Percentiles rank a stretch among this genome's conserved stretches.
Conservation (phyloP, 2,113 vertebrate species). For the Muntiacus muntjak region DNA sequence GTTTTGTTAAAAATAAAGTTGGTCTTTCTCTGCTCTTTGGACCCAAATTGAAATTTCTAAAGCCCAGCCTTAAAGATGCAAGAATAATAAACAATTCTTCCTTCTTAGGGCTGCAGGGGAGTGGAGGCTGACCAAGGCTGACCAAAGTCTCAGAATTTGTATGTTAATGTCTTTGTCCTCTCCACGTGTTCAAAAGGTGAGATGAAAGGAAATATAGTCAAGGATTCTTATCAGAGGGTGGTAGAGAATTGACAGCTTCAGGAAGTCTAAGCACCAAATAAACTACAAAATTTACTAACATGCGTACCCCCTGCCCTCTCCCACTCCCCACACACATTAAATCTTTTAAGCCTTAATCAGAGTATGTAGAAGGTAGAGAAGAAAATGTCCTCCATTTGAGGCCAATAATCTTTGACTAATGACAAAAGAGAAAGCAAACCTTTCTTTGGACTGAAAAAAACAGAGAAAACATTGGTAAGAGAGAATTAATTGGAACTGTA, state of each 20-base stretch:
- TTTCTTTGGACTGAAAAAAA: neutral
- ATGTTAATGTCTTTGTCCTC: neutral
- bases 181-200: neutral
- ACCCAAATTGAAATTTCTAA: neutral
- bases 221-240: neutral
- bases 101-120: neutral
- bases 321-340: neutral
- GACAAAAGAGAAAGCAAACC: conserved; percentile 4
- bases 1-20: neutral
- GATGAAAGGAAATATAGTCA: neutral
- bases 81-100: neutral
- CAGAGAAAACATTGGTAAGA: neutral
- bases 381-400: neutral
- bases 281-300: neutral
- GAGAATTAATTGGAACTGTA: neutral
- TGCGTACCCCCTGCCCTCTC: no score
- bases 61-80: neutral
- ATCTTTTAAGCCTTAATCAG: conserved; percentile 1
- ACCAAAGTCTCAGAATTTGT: neutral
- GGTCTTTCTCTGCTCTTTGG: neutral
- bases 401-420: neutral
- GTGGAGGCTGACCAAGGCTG: neutral
- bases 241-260: neutral
- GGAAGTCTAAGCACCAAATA: neutral
- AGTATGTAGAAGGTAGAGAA: neutral